Percentiles rank a stretch among this genome's conserved stretches.
Conservation (phyloP, 2,113 vertebrate species). For the Apteryx owenii region DNA sequence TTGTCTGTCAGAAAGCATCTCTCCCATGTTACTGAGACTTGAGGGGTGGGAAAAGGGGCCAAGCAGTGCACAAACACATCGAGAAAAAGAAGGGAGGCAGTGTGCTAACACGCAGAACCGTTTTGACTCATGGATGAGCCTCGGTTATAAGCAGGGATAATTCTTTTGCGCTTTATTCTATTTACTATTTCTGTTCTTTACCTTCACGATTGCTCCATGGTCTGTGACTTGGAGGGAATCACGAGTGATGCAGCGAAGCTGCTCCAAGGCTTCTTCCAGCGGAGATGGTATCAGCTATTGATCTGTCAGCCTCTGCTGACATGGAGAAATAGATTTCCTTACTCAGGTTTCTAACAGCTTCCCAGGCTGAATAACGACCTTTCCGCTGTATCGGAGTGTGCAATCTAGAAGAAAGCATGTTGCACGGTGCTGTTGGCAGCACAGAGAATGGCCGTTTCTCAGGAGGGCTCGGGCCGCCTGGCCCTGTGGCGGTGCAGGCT, state of each 20-base stretch:
- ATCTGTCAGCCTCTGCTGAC: constrained; percentile 45
- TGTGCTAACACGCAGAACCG: neutral
- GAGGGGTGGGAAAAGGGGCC: constrained; percentile 49
- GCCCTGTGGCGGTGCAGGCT: neutral
- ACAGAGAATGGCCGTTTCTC: neutral
- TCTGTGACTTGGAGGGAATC: neutral
- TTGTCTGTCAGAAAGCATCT: constrained; percentile 94
- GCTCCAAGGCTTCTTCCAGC: constrained; percentile 15
- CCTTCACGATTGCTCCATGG: neutral
- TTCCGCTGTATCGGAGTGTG: constrained; percentile 15
- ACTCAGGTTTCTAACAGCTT: constrained; percentile 45
- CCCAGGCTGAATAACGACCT: constrained; percentile 35
- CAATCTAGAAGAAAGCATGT: constrained; percentile 1
- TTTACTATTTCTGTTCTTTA: neutral
- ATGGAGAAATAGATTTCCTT: constrained; percentile 44
- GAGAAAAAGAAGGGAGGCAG: constrained; percentile 37
- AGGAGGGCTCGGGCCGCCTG: neutral
- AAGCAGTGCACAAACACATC: constrained; percentile 17
- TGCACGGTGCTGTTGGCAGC: neutral
- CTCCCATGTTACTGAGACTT: constrained; percentile 76
- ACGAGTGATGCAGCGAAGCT: neutral
- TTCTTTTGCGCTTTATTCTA: neutral
- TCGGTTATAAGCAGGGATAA: neutral
- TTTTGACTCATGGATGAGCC: neutral
- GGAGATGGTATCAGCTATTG: constrained; percentile 45